Evolutionary conservation across 2,888 invertebrate species (phyloP).

Genomic region (Diarsia rubi): DNA sequence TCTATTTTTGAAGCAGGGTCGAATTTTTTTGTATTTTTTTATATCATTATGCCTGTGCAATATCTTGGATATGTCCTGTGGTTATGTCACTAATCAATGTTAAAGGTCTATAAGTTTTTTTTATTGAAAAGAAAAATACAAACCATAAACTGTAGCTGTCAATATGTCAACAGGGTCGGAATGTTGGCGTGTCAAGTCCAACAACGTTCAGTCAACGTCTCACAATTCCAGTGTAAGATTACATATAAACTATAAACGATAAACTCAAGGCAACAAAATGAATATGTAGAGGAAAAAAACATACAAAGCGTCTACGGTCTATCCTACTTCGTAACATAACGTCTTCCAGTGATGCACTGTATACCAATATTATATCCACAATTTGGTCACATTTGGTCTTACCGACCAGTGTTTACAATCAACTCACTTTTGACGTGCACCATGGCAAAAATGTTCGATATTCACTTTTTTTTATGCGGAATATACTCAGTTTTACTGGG

Average conservation of each 20-base stretch:
- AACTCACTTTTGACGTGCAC: slow-evolving; percentile 15
- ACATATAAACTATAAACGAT: background rate
- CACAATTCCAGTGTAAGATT: no score
- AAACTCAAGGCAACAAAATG: background rate
- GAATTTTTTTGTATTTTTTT: no score
- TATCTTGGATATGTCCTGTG: no score
- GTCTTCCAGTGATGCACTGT: slow-evolving; percentile 30
- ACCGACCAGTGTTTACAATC: slow-evolving; percentile 21
- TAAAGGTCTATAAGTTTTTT: no score
- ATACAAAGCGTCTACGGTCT: background rate
- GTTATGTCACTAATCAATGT: no score
- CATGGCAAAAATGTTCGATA: slow-evolving; percentile 13
- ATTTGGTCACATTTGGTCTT: slow-evolving; percentile 7
- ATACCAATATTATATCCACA: slow-evolving; percentile 37
- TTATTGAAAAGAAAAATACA: no score
- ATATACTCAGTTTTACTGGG: background rate
- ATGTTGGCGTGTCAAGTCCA: no score
- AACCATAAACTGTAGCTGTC: no score
- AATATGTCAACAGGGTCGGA: no score
- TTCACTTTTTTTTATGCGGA: slow-evolving; percentile 14
- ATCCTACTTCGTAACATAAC: background rate
- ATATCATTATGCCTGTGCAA: no score
- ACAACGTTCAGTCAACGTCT: no score
- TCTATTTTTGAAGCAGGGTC: no score
- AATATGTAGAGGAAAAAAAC: background rate